phyloP scores from a whole-genome alignment of 2,888 invertebrate species.

The Cancer borealis region DNA sequence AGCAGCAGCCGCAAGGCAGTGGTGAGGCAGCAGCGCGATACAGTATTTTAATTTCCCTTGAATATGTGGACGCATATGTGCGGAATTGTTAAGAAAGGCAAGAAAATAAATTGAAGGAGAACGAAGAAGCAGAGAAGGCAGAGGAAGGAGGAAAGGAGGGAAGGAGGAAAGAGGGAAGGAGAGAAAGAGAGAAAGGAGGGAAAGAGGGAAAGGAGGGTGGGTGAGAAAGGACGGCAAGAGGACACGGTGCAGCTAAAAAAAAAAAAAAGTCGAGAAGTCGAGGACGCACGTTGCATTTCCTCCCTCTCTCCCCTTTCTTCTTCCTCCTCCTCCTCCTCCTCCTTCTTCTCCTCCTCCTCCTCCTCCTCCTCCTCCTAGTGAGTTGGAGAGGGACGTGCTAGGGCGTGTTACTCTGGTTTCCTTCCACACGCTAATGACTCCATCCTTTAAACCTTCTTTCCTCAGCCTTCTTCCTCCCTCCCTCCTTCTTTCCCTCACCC shows the following conservation, averaged over 20 bases:
- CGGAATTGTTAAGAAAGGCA: neutral
- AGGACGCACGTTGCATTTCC: neutral
- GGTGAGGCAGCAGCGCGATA: neutral
- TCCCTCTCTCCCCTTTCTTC: neutral
- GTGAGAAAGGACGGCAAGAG: neutral
- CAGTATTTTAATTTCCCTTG: neutral
- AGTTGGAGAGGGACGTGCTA: neutral
- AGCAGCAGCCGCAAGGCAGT: neutral
- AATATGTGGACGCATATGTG: neutral
- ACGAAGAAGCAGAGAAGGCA: neutral
- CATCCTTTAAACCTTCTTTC: neutral
- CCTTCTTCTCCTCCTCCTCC: neutral
- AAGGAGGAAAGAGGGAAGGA: neutral
- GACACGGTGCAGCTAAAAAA: neutral
- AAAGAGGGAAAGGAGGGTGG: neutral
- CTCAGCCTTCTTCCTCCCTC: neutral
- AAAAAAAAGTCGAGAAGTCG: neutral
- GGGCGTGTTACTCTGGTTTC: neutral
- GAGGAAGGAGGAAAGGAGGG: neutral
- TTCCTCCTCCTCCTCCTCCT: neutral
- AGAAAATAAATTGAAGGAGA: neutral
- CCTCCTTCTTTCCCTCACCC: neutral
- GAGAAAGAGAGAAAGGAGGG: neutral
- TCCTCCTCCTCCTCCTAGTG: neutral
- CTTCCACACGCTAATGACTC: conserved; percentile 23